These are phyloP conservation scores for Procavia capensis DNA, from an alignment of 2,113 vertebrate genomes.

Conservation along the genomic window DNA sequence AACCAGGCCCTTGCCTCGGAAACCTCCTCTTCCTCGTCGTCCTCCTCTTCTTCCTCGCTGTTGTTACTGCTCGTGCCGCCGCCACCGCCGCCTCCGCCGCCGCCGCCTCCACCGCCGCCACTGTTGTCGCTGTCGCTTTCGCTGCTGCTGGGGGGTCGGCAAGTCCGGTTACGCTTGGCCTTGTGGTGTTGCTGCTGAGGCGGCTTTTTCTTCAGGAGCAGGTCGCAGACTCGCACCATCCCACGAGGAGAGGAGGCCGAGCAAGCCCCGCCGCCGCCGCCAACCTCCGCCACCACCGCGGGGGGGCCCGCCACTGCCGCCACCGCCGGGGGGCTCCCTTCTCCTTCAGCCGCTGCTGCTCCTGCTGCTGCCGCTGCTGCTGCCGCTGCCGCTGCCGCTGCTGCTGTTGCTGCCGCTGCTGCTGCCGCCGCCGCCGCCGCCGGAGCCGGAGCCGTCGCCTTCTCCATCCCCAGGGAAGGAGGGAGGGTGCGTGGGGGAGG, in stretches of 20 bases:
- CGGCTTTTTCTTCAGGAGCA: slow-evolving; percentile 86
- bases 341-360: slow-evolving; percentile 68
- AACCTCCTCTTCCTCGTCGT: slow-evolving; percentile 87
- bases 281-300: slow-evolving; percentile 63
- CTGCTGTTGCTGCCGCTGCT: slow-evolving; percentile 78
- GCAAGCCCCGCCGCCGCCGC: slow-evolving; percentile 67
- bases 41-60: slow-evolving; percentile 81
- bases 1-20: slow-evolving; percentile 86
- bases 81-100: slow-evolving; percentile 61
- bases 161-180: slow-evolving; percentile 84
- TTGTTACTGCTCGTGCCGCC: slow-evolving; percentile 84
- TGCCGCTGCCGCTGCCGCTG: slow-evolving; percentile 77
- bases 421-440: slow-evolving; percentile 80
- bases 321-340: slow-evolving; percentile 80
- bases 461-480: slow-evolving; percentile 73
- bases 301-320: slow-evolving; percentile 75
- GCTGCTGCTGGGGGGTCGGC: slow-evolving; percentile 81
- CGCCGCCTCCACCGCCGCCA: slow-evolving; percentile 78
- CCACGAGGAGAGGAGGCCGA: slow-evolving; percentile 80
- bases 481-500: slow-evolving; percentile 66
- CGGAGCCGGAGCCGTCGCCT: slow-evolving; percentile 79
- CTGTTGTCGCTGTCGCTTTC: slow-evolving; percentile 81
- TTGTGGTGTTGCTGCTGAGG: slow-evolving; percentile 80
- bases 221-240: slow-evolving; percentile 87
- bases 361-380: slow-evolving; percentile 79